Percentiles rank a stretch among this genome's conserved stretches.
Conservation (phyloP, 2,113 vertebrate genomes). For the Tupaia chinensis region DNA sequence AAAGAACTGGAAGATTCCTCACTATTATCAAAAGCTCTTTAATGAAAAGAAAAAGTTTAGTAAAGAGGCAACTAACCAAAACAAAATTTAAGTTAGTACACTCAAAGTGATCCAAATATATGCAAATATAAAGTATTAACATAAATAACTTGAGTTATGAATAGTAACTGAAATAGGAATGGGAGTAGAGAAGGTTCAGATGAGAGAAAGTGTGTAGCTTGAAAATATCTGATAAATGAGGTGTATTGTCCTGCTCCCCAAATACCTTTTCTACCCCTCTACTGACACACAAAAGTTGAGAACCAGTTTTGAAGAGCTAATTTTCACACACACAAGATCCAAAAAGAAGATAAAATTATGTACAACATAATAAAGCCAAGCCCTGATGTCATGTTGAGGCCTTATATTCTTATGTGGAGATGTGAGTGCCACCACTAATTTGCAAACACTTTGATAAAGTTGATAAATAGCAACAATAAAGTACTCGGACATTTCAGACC, state of each 20-base stretch:
- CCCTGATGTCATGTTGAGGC: neutral
- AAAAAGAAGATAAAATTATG: neutral
- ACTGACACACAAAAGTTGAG: neutral
- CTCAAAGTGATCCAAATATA: neutral
- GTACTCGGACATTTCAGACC: neutral
- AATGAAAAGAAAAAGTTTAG: neutral
- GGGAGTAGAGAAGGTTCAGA: neutral
- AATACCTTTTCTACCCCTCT: neutral
- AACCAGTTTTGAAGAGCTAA: conserved; percentile 20
- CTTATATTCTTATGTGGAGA: neutral
- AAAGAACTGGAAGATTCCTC: neutral
- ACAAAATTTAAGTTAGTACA: neutral
- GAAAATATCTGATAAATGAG: neutral
- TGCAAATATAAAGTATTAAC: neutral
- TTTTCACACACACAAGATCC: conserved; percentile 17
- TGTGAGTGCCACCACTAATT: neutral
- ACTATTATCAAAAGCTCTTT: neutral
- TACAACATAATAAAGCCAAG: neutral
- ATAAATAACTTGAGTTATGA: neutral
- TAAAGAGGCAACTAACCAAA: neutral
- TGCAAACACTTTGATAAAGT: conserved; percentile 19
- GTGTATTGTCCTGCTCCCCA: neutral
- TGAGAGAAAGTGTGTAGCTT: neutral
- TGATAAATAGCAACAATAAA: neutral
- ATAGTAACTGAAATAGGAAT: neutral